A percentile compares a stretch with the other conserved stretches of the same genome.
Conservation (phyloP, 37 sponge, comb jelly and placozoan species). For the Crambe crambe region DNA sequence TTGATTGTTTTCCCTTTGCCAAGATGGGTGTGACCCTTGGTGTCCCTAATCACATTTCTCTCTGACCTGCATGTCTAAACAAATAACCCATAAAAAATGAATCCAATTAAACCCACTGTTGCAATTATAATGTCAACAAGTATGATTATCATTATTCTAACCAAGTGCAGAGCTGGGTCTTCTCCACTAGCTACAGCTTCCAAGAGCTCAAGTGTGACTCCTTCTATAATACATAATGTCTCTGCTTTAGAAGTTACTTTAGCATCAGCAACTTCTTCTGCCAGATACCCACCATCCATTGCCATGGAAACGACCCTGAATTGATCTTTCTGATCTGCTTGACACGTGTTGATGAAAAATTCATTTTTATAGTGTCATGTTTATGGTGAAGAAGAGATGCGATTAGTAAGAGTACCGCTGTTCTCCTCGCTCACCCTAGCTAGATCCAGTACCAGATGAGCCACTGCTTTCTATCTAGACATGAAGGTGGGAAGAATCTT, state of each 20-base stretch:
- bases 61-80: constrained; percentile 40
- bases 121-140: neutral
- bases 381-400: no score
- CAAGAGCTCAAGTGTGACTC: constrained; percentile 40
- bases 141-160: constrained; percentile 4
- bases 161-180: constrained; percentile 59
- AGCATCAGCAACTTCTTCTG: constrained; percentile 50
- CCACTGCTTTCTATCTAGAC: no score
- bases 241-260: constrained; percentile 27
- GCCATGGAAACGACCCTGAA: no score
- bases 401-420: no score
- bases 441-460: no score
- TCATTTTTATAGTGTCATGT: no score
- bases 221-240: constrained; percentile 41
- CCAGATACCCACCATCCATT: neutral
- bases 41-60: constrained; percentile 75
- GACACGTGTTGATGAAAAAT: no score
- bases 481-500: neutral
- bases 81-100: neutral
- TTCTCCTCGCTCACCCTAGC: no score
- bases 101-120: neutral
- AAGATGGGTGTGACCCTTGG: constrained; percentile 45
- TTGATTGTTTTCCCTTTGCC: constrained; percentile 60
- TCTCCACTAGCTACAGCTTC: constrained; percentile 42
- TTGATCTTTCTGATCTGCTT: no score